Percentiles rank a stretch among this genome's conserved stretches.
Conservation (phyloP, 2,888 invertebrate species). For the Polydrusus tereticollis region DNA sequence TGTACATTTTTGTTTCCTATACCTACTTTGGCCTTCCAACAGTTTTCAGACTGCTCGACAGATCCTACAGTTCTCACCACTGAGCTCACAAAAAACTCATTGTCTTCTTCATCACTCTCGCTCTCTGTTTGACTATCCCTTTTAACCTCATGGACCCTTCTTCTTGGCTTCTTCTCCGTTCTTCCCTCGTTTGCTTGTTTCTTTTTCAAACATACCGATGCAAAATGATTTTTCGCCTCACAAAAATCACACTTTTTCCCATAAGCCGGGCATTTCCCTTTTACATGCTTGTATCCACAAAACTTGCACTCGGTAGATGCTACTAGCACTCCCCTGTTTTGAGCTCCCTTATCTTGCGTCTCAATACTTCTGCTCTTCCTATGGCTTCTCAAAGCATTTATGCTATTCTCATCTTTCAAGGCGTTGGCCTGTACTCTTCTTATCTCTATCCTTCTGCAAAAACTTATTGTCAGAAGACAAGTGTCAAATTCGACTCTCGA, state of each 20-base stretch:
- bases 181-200: not conserved
- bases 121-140: too few species aligned
- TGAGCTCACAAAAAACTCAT: too few species aligned
- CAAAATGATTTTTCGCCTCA: not conserved
- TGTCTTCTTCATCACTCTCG: too few species aligned
- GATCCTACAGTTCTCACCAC: not conserved
- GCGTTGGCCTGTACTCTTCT: not conserved
- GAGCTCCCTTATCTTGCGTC: slow-evolving; percentile 13
- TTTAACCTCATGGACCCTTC: too few species aligned
- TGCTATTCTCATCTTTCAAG: not conserved
- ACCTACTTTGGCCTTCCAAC: not conserved
- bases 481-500: too few species aligned
- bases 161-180: not conserved
- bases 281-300: slow-evolving; percentile 4
- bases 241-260: not conserved
- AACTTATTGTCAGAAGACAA: too few species aligned
- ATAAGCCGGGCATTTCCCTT: slow-evolving; percentile 7
- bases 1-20: not conserved
- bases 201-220: not conserved
- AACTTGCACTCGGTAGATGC: not conserved
- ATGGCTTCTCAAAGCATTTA: slow-evolving; percentile 6
- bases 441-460: too few species aligned
- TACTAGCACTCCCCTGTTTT: slow-evolving; percentile 16
- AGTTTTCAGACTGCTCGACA: not conserved
- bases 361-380: too few species aligned